Percentiles rank a stretch among this genome's conserved stretches.
phyloP scores from a whole-genome alignment of 2,113 vertebrate species.

The Geococcyx californianus region DNA sequence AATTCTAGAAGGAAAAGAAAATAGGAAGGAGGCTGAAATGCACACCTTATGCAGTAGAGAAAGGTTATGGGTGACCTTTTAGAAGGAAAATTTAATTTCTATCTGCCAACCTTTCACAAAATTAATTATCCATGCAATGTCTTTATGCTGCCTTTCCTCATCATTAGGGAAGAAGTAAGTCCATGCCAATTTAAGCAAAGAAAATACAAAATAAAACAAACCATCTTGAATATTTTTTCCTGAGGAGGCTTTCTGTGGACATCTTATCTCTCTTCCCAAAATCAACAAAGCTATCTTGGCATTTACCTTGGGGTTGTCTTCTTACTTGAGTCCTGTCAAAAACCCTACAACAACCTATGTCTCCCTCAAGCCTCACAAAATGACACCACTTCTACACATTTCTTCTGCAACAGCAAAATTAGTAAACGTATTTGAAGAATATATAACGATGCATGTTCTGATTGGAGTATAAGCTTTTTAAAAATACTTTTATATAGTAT shows the following conservation, averaged over 20 bases:
- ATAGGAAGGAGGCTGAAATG: background rate
- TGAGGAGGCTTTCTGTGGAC: background rate
- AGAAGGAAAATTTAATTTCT: background rate
- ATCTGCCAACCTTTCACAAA: background rate
- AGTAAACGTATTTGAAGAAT: background rate
- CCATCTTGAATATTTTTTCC: background rate
- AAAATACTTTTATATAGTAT: background rate
- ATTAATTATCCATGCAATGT: accelerated
- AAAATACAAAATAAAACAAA: background rate
- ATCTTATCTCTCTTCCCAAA: background rate
- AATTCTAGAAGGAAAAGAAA: background rate
- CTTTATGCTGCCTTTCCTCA: background rate
- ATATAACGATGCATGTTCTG: accelerated
- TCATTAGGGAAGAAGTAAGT: background rate
- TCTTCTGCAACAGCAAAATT: background rate
- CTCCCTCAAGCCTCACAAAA: background rate
- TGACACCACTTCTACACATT: background rate
- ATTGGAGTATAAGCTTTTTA: background rate
- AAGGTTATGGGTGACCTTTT: background rate
- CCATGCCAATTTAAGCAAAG: background rate
- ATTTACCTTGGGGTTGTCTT: background rate
- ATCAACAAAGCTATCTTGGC: background rate
- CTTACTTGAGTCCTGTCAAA: background rate
- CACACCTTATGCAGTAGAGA: background rate
- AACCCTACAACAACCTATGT: background rate